A percentile compares a stretch with the other conserved stretches of the same genome.
phyloP scores from a whole-genome alignment of 2,888 invertebrate genomes.

The Drosophila quasianomalipes region DNA sequence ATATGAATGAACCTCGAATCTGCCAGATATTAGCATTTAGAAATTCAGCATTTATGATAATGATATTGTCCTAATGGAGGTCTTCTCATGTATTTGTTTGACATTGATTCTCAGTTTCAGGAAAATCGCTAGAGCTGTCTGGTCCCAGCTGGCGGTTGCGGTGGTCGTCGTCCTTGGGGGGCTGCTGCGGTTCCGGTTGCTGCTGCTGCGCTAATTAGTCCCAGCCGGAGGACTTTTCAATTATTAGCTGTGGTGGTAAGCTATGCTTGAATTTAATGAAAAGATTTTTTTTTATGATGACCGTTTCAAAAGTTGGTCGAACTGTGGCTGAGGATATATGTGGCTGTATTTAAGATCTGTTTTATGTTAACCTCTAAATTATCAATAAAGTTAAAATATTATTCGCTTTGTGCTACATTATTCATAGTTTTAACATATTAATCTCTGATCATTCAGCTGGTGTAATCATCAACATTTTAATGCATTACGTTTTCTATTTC shows the following conservation, averaged over 20 bases:
- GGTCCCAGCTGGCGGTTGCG: conserved; percentile 20
- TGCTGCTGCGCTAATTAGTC: conserved; percentile 14
- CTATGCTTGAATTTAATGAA: background rate
- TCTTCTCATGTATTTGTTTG: background rate
- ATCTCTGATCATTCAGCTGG: too few relatives aligned
- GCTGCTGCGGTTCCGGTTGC: conserved; percentile 25
- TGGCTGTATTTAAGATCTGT: conserved; percentile 10
- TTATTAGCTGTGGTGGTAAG: background rate
- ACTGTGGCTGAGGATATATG: conserved; percentile 14
- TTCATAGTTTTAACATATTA: background rate
- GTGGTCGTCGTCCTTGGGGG: conserved; percentile 18
- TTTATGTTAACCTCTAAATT: background rate
- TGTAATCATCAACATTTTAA: background rate
- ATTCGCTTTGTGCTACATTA: background rate
- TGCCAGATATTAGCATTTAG: background rate
- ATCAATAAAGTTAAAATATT: background rate
- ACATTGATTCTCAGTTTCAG: background rate
- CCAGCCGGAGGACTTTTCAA: background rate
- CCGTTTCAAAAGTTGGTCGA: background rate
- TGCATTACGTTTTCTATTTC: background rate
- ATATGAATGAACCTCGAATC: too few relatives aligned
- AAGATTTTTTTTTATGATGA: background rate
- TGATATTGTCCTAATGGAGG: background rate
- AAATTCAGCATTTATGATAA: background rate
- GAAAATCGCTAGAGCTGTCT: conserved; percentile 6